These are phyloP conservation scores for Tympanuchus pallidicinctus DNA, from an alignment of 2,113 vertebrate genomes.

Conservation along the genomic window DNA sequence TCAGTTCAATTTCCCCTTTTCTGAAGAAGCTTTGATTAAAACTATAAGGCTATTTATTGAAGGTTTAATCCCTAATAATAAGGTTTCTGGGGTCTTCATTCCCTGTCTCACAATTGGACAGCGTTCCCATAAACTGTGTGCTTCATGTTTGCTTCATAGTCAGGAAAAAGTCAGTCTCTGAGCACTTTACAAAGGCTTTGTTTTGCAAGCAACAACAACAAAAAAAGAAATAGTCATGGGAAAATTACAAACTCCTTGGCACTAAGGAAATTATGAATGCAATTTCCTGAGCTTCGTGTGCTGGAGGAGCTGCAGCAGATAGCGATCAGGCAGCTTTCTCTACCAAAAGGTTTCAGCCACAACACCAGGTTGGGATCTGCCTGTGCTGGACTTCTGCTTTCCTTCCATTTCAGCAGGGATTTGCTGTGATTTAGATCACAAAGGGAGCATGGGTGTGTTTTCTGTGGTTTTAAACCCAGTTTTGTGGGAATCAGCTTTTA, in stretches of 20 bases:
- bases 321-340: not conserved
- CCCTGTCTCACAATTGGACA: not conserved
- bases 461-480: not conserved
- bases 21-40: not conserved
- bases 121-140: not conserved
- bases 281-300: conserved; percentile 63
- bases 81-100: not conserved
- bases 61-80: not conserved
- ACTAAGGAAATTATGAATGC: conserved; percentile 56
- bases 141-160: not conserved
- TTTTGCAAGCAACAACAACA: conserved; percentile 7
- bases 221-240: conserved; percentile 19
- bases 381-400: not conserved
- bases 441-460: not conserved
- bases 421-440: not conserved
- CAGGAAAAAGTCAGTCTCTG: not conserved
- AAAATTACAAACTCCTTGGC: conserved; percentile 38
- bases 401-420: not conserved
- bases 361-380: not conserved
- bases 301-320: conserved; percentile 36
- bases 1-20: not conserved
- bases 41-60: not conserved
- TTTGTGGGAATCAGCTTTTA: not conserved
- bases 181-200: not conserved
- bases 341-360: not conserved